A percentile compares a stretch with the other conserved stretches of the same genome.
These are phyloP conservation scores for Drosophila carrolli DNA, from an alignment of 1,140 invertebrate species.

Conservation along the genomic window DNA sequence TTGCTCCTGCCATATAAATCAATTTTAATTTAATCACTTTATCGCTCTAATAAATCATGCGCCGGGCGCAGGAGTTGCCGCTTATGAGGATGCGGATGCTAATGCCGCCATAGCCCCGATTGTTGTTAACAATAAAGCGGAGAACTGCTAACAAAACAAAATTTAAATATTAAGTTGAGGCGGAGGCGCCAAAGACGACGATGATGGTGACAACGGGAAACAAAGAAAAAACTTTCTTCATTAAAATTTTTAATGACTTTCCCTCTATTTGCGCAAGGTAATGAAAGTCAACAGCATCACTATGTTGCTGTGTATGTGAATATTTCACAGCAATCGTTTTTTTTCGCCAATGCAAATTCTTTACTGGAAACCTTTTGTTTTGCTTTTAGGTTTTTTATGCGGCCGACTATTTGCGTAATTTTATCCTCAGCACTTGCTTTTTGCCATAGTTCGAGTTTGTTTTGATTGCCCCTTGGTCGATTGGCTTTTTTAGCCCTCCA, in stretches of 20 bases:
- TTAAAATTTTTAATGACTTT: conserved; percentile 82
- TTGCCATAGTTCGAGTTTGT: conserved; percentile 14
- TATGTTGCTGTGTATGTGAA: conserved; percentile 60
- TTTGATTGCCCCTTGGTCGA: conserved; percentile 25
- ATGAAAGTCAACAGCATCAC: conserved; percentile 78
- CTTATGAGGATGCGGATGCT: conserved; percentile 20
- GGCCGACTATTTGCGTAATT: conserved; percentile 8
- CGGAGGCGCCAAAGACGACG: conserved; percentile 43
- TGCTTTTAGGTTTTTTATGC: conserved; percentile 9
- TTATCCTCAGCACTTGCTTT: conserved; percentile 8
- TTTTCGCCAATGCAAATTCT: conserved; percentile 58
- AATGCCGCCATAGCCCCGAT: conserved; percentile 41
- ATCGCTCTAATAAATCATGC: conserved; percentile 79
- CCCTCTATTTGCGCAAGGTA: conserved; percentile 77
- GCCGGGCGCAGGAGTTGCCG: conserved; percentile 30
- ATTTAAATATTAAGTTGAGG: conserved; percentile 78
- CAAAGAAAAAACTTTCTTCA: conserved; percentile 81
- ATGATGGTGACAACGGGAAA: conserved; percentile 56
- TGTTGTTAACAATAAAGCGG: conserved; percentile 73
- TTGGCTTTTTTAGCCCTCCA: conserved; percentile 5
- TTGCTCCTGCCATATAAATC: conserved; percentile 66
- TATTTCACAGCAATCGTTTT: conserved; percentile 21
- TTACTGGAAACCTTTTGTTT: conserved; percentile 25
- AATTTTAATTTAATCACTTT: conserved; percentile 83
- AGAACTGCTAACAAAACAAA: conserved; percentile 69